A percentile compares a stretch with the other conserved stretches of the same genome.
Conservation (phyloP, 1,140 invertebrate genomes). For the Aphis craccivora region DNA sequence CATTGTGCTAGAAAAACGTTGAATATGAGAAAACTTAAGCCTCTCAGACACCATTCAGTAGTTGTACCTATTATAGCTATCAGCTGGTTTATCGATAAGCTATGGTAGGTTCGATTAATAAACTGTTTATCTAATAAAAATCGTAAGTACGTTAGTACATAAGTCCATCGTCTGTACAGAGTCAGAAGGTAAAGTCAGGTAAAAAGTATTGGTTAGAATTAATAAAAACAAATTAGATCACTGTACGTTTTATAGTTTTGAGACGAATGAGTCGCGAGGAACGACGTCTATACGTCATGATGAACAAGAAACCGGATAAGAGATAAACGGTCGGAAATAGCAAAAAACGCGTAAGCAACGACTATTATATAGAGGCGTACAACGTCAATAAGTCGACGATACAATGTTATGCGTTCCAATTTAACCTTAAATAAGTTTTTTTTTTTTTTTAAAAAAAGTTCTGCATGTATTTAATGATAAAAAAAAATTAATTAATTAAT, state of each 20-base stretch:
- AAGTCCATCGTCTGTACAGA: not conserved
- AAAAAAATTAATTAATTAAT: not conserved
- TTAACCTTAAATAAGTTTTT: not conserved
- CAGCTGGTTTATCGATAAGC: not conserved
- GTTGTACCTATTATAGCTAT: too few species aligned
- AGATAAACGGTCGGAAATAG: not conserved
- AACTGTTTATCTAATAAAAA: not conserved
- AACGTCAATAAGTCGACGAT: not conserved
- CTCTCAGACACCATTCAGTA: not conserved
- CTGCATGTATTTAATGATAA: not conserved
- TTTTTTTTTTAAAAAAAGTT: not conserved
- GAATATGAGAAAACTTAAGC: not conserved
- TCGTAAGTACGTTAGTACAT: too few species aligned
- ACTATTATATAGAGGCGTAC: not conserved
- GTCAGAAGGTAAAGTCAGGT: not conserved
- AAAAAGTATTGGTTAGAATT: not conserved
- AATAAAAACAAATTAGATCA: not conserved
- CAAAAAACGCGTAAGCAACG: not conserved
- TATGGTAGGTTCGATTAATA: not conserved
- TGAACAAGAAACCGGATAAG: not conserved
- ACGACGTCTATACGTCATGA: not conserved
- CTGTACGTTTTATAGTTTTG: not conserved
- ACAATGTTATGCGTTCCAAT: not conserved
- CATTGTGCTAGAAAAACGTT: not conserved
- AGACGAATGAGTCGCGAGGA: not conserved